A percentile compares a stretch with the other conserved stretches of the same genome.
These are phyloP conservation scores for Takifugu flavidus DNA, from an alignment of 2,113 vertebrate species.

Conservation along the genomic window DNA sequence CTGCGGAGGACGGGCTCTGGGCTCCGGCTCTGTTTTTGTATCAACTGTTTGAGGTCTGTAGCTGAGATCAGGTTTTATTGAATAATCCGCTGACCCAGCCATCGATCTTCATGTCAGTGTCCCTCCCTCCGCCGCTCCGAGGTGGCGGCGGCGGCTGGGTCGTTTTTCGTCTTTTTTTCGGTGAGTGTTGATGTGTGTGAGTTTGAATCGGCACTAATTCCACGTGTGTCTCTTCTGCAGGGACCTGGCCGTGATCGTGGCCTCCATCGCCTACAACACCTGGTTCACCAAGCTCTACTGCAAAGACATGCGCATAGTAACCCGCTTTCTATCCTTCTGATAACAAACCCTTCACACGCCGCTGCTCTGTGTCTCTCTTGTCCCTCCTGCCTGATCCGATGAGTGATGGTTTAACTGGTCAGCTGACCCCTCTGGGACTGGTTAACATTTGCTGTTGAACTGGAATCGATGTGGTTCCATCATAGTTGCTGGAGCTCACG, in stretches of 20 bases:
- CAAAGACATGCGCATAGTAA: slow-evolving; percentile 88
- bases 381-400: background rate
- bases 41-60: slow-evolving; percentile 53
- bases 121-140: slow-evolving; percentile 17
- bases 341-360: too few relatives aligned
- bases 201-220: slow-evolving; percentile 5
- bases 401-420: background rate
- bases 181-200: slow-evolving; percentile 2
- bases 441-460: background rate
- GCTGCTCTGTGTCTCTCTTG: background rate
- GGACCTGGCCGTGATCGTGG: slow-evolving; percentile 89
- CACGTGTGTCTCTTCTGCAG: slow-evolving; percentile 65
- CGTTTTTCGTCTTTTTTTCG: slow-evolving; percentile 43
- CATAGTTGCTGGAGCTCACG: too few relatives aligned
- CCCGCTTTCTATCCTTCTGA: slow-evolving; percentile 17
- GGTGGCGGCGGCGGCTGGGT: slow-evolving; percentile 49
- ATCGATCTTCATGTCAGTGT: slow-evolving; percentile 54
- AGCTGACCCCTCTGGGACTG: background rate
- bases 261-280: slow-evolving; percentile 89
- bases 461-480: too few relatives aligned
- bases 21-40: slow-evolving; percentile 27
- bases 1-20: background rate
- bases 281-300: slow-evolving; percentile 92
- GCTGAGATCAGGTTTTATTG: slow-evolving; percentile 66
- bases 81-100: slow-evolving; percentile 66